These are phyloP conservation scores for Darevskia nairensis DNA, from an alignment of 2,797 vertebrate species.

Conservation along the genomic window DNA sequence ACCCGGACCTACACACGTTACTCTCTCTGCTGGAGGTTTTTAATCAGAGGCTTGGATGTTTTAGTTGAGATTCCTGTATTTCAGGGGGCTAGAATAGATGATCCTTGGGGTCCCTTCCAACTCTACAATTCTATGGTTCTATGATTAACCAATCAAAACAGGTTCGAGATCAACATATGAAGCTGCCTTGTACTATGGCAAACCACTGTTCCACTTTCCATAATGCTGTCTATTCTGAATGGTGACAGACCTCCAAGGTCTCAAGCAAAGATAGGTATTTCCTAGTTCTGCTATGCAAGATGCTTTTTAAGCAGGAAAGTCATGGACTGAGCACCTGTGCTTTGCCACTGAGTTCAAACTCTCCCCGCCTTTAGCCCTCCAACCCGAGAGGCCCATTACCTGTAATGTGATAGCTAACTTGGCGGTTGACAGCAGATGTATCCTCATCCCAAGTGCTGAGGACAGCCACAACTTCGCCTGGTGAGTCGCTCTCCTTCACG, in stretches of 20 bases:
- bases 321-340: not conserved
- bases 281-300: not conserved
- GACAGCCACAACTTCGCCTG: slow-evolving; percentile 94
- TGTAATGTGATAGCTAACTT: slow-evolving; percentile 98
- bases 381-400: slow-evolving; percentile 78
- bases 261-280: not conserved
- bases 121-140: no score
- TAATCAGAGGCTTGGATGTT: no score
- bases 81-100: no score
- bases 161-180: not conserved
- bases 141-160: not conserved
- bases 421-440: slow-evolving; percentile 89
- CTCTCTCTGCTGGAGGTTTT: not conserved
- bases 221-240: not conserved
- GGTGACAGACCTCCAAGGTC: not conserved
- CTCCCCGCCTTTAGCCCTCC: not conserved
- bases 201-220: no score
- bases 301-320: not conserved
- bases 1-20: not conserved
- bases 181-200: not conserved
- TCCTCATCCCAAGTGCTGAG: slow-evolving; percentile 94
- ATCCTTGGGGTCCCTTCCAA: no score
- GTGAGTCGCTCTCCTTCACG: slow-evolving; percentile 92
- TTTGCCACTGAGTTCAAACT: not conserved
- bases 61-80: no score